Conservation (phyloP, 2,888 invertebrate genomes). For the Cheilosia pagana region DNA sequence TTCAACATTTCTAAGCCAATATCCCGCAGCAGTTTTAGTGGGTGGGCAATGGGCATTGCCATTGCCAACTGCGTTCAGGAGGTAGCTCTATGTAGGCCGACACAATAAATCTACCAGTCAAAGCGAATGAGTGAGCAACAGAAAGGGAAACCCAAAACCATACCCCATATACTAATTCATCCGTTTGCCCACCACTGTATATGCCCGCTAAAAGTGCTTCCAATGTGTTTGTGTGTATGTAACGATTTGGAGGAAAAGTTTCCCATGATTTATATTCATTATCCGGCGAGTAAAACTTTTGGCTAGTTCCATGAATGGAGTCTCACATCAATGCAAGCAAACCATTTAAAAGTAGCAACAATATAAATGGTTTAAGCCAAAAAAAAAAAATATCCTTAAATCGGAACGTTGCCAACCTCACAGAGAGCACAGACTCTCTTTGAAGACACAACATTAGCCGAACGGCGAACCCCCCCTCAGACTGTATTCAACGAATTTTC, state of each 20-base stretch:
- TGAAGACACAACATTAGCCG: constrained; percentile 5
- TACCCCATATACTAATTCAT: constrained; percentile 8
- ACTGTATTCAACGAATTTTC: constrained; percentile 12
- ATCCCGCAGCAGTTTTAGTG: background rate
- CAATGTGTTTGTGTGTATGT: background rate
- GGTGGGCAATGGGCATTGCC: background rate
- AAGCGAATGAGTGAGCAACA: constrained; percentile 3
- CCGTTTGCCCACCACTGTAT: background rate
- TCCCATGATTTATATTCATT: constrained; percentile 54
- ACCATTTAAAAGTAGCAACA: constrained; percentile 22
- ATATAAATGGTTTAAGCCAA: constrained; percentile 1
- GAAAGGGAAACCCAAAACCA: background rate
- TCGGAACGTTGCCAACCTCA: background rate
- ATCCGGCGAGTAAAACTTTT: constrained; percentile 23
- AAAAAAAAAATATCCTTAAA: background rate
- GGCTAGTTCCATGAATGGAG: constrained; percentile 4
- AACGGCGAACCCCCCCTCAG: background rate
- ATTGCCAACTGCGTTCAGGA: background rate
- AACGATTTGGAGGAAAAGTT: constrained; percentile 22
- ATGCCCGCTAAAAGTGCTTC: background rate
- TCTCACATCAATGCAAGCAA: constrained; percentile 41
- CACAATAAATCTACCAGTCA: constrained; percentile 26
- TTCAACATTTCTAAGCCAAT: background rate
- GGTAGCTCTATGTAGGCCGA: background rate
- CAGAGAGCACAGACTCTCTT: background rate